Evolutionary conservation across 2,888 invertebrate genomes (phyloP).

Genomic region (Gonocerus acuteangulatus): DNA sequence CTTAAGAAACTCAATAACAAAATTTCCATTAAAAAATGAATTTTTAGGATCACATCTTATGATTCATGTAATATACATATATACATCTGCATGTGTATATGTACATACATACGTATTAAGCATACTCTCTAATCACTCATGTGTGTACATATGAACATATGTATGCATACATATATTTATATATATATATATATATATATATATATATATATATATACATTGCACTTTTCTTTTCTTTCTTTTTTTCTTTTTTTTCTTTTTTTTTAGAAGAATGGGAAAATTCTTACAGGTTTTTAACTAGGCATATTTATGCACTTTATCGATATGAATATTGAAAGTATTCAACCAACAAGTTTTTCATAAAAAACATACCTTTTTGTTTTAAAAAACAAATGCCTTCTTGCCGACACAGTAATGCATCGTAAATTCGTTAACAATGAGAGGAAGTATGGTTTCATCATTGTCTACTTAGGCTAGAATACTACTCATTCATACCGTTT

Average conservation of each 20-base stretch:
- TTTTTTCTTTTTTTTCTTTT: neutral
- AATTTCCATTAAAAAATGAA: too few relatives aligned
- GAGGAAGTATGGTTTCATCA: slow-evolving; percentile 27
- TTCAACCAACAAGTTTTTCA: slow-evolving; percentile 29
- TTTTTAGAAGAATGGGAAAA: slow-evolving; percentile 16
- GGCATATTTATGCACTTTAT: slow-evolving; percentile 18
- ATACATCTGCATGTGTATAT: too few relatives aligned
- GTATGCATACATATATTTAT: too few relatives aligned
- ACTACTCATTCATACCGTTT: slow-evolving; percentile 16
- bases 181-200: too few relatives aligned
- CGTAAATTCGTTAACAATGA: slow-evolving; percentile 34
- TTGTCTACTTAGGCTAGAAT: slow-evolving; percentile 23
- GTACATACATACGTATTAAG: too few relatives aligned
- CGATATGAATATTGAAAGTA: slow-evolving; percentile 30
- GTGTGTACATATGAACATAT: too few relatives aligned
- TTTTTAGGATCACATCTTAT: too few relatives aligned
- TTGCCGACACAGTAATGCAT: slow-evolving; percentile 25
- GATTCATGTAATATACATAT: too few relatives aligned
- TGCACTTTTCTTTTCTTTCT: too few relatives aligned
- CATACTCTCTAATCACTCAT: too few relatives aligned
- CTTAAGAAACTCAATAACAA: too few relatives aligned
- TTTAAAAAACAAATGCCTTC: slow-evolving; percentile 26
- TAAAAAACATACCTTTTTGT: slow-evolving; percentile 30
- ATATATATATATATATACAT: too few relatives aligned
- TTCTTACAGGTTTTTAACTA: slow-evolving; percentile 13